phyloP scores from a whole-genome alignment of 1,140 invertebrate species.

The Vanessa tameamea region DNA sequence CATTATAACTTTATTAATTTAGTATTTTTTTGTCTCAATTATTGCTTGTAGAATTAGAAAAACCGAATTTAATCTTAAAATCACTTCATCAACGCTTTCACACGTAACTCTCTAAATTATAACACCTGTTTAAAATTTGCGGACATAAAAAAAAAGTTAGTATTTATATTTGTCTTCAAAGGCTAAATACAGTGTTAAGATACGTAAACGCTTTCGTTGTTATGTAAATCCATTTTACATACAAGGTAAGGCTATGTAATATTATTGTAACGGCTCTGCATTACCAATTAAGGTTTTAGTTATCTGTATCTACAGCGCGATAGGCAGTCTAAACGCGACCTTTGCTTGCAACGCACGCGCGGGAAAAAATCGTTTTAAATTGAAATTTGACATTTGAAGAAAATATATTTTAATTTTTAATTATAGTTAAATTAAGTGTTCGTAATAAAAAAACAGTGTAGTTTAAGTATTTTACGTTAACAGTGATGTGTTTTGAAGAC shows the following conservation, averaged over 20 bases:
- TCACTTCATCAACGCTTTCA: no score
- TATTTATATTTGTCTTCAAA: constrained; percentile 14
- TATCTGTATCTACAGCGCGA: constrained; percentile 36
- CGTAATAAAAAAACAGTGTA: background rate
- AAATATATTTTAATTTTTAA: background rate
- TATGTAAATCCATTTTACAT: constrained; percentile 44
- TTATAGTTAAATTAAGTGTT: background rate
- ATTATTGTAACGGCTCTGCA: constrained; percentile 27
- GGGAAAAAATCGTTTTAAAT: constrained; percentile 25
- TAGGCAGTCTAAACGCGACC: constrained; percentile 51
- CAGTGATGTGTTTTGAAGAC: background rate
- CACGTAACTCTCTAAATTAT: no score
- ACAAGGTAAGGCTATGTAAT: constrained; percentile 45
- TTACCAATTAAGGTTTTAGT: constrained; percentile 44
- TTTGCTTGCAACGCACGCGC: constrained; percentile 45
- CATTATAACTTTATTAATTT: no score
- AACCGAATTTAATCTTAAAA: no score
- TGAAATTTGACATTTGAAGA: constrained; percentile 20
- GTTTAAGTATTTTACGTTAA: background rate
- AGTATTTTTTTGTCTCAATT: no score
- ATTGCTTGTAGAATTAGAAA: no score
- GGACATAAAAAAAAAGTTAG: background rate
- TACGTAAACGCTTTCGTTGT: constrained; percentile 39
- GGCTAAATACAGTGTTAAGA: constrained; percentile 20
- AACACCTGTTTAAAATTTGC: background rate